Conservation (phyloP, 2,888 invertebrate genomes). For the Bombylius major region DNA sequence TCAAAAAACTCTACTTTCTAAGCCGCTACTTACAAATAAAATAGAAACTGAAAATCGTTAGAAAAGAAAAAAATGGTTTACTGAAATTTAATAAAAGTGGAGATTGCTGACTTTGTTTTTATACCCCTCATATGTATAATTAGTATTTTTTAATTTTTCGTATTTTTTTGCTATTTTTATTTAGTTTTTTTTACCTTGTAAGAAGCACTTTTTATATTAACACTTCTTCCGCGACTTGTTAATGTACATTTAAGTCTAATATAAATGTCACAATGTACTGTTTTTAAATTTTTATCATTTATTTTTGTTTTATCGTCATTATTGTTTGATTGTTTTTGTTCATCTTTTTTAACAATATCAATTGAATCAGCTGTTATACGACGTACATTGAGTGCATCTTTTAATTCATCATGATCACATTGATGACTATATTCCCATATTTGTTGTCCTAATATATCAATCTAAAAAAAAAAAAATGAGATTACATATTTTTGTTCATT, state of each 20-base stretch:
- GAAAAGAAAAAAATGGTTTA: no score
- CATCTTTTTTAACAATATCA: conserved; percentile 1
- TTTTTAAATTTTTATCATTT: conserved; percentile 20
- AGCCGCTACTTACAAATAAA: no score
- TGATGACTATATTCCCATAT: conserved; percentile 90
- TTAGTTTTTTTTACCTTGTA: conserved; percentile 59
- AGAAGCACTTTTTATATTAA: conserved; percentile 88
- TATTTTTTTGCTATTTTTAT: not conserved
- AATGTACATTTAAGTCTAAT: conserved; percentile 81
- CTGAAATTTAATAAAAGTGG: no score
- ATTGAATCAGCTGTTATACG: conserved; percentile 17
- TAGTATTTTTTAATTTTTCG: not conserved
- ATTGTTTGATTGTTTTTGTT: conserved; percentile 15
- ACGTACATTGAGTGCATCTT: conserved; percentile 43
- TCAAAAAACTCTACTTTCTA: no score
- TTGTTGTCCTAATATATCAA: conserved; percentile 91
- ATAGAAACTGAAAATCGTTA: no score
- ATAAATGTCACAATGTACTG: conserved; percentile 34
- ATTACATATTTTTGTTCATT: no score
- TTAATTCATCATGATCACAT: conserved; percentile 87
- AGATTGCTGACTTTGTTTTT: no score
- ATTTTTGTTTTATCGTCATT: conserved; percentile 18
- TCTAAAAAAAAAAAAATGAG: conserved; percentile 44
- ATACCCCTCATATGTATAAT: no score
- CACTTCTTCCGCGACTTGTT: conserved; percentile 87